Percentiles rank a stretch among this genome's conserved stretches.
Evolutionary conservation across 2,888 invertebrate genomes (phyloP).

Genomic region (Allygus modestus): DNA sequence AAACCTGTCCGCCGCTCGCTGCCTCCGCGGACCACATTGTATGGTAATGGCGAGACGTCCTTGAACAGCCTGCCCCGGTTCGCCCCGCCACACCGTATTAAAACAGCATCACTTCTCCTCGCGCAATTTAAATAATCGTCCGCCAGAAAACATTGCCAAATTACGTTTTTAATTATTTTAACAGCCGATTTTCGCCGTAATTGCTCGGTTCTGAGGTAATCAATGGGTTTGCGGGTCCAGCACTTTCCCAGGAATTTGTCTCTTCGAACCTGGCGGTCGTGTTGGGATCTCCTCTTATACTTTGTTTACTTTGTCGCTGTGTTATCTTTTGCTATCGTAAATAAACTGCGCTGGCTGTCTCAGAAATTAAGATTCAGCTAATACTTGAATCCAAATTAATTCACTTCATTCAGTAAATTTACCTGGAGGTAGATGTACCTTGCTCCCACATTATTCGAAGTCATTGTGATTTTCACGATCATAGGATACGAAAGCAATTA

Average conservation of each 20-base stretch:
- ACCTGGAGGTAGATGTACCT: too few relatives aligned
- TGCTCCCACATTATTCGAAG: too few relatives aligned
- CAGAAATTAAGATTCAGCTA: too few relatives aligned
- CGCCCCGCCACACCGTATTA: not conserved
- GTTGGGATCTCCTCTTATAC: not conserved
- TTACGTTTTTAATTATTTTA: constrained; percentile 46
- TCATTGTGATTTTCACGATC: too few relatives aligned
- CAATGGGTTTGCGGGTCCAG: not conserved
- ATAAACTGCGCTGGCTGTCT: not conserved
- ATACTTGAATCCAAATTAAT: too few relatives aligned
- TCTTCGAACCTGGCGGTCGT: not conserved
- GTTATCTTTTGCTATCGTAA: too few relatives aligned
- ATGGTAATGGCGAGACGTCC: constrained; percentile 21
- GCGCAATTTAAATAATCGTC: constrained; percentile 36
- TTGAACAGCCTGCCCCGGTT: constrained; percentile 9
- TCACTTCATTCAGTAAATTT: too few relatives aligned
- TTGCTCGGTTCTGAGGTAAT: constrained; percentile 7
- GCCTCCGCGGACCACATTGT: constrained; percentile 2
- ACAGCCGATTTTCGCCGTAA: not conserved
- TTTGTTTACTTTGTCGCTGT: too few relatives aligned
- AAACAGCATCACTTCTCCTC: not conserved
- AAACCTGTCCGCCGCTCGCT: constrained; percentile 1
- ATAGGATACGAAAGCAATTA: too few relatives aligned
- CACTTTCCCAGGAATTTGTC: not conserved
- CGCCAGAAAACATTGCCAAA: constrained; percentile 26